A percentile compares a stretch with the other conserved stretches of the same genome.
These are phyloP conservation scores for Borostomias antarcticus DNA, from an alignment of 2,797 vertebrate species.

Conservation along the genomic window DNA sequence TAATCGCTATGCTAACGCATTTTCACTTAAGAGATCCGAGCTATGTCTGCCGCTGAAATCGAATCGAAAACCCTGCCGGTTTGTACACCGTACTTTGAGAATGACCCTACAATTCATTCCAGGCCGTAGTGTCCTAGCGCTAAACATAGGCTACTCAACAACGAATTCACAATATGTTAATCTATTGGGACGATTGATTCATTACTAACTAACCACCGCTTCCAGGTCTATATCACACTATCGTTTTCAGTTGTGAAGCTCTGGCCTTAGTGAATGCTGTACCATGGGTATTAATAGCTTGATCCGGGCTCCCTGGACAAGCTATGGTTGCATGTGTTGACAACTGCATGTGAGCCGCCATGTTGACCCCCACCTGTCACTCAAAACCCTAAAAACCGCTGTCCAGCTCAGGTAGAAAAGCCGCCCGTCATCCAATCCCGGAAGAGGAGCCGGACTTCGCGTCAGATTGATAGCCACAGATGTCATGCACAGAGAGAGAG, in stretches of 20 bases:
- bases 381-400: not conserved
- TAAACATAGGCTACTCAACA: too few species aligned
- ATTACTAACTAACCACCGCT: too few species aligned
- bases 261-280: constrained; percentile 17
- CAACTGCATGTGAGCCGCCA: constrained; percentile 28
- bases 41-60: too few species aligned
- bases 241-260: constrained; percentile 1
- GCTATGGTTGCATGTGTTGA: constrained; percentile 2
- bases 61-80: too few species aligned
- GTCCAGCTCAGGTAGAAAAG: constrained; percentile 37
- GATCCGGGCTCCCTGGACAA: not conserved
- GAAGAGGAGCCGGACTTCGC: constrained; percentile 29
- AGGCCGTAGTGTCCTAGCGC: not conserved
- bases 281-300: constrained; percentile 20
- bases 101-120: too few species aligned
- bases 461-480: constrained; percentile 18
- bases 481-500: constrained; percentile 5
- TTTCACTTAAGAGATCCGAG: too few species aligned
- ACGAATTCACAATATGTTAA: too few species aligned
- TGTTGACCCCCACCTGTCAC: constrained; percentile 8
- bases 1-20: too few species aligned
- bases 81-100: too few species aligned
- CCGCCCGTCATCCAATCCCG: constrained; percentile 42
- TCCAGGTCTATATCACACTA: not conserved
- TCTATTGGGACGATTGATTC: too few species aligned